These are phyloP conservation scores for Meloidogyne floridensis DNA, from an alignment of 1,140 invertebrate species.

Conservation along the genomic window DNA sequence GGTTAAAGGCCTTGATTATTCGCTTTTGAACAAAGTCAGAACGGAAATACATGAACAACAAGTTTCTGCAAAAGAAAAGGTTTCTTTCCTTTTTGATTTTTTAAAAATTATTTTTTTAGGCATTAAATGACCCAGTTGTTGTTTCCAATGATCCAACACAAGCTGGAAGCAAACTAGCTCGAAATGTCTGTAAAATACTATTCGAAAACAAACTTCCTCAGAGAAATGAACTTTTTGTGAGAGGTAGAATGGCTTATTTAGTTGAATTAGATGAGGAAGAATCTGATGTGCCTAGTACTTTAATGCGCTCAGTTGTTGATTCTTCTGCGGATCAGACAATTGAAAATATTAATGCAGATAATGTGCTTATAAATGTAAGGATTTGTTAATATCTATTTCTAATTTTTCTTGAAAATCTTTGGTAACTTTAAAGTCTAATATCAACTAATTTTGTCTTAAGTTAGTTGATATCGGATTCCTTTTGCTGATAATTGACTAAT, in stretches of 20 bases:
- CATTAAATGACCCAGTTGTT: constrained; percentile 58
- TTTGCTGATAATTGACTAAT: too few relatives aligned
- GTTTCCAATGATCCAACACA: constrained; percentile 72
- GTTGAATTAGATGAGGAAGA: constrained; percentile 89
- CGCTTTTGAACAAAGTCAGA: constrained; percentile 84
- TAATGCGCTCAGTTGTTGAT: constrained; percentile 91
- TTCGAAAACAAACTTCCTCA: constrained; percentile 70
- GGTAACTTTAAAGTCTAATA: too few relatives aligned
- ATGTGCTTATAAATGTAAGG: constrained; percentile 58
- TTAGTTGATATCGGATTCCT: too few relatives aligned
- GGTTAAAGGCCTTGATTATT: constrained; percentile 97
- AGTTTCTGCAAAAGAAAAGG: constrained; percentile 68
- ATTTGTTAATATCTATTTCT: too few relatives aligned
- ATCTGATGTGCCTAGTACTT: constrained; percentile 90
- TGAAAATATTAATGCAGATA: constrained; percentile 60
- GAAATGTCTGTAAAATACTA: constrained; percentile 69
- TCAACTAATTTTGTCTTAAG: too few relatives aligned
- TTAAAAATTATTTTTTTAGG: constrained; percentile 51
- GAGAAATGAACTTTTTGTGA: constrained; percentile 86
- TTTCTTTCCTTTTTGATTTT: constrained; percentile 34
- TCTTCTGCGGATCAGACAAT: constrained; percentile 75
- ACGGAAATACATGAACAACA: constrained; percentile 83
- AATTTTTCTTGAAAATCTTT: too few relatives aligned
- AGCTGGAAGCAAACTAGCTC: constrained; percentile 57
- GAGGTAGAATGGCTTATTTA: constrained; percentile 95